phyloP scores from a whole-genome alignment of 2,113 vertebrate genomes.

The Epinephelus lanceolatus region DNA sequence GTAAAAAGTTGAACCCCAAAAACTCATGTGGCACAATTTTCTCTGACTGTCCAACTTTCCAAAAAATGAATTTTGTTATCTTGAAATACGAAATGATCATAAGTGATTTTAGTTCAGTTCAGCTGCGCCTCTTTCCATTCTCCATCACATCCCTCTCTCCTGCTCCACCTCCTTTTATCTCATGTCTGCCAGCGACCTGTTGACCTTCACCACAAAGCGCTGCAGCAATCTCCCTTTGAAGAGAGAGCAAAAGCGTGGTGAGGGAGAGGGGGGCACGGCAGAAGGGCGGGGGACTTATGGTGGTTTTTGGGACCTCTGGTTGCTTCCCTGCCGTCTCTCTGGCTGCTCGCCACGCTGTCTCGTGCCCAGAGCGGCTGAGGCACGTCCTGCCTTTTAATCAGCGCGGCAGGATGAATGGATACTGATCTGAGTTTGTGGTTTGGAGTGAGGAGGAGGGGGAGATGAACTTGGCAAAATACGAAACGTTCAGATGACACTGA shows the following conservation, averaged over 20 bases:
- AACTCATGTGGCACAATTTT: too few species aligned
- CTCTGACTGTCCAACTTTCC: not conserved
- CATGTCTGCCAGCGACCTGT: conserved; percentile 3
- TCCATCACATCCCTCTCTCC: not conserved
- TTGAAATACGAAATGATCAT: not conserved
- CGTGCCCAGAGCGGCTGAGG: conserved; percentile 41
- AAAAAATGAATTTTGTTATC: too few species aligned
- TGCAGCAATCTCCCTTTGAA: conserved; percentile 53
- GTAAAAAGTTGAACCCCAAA: not conserved
- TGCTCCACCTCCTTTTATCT: conserved; percentile 45
- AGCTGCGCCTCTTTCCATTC: conserved; percentile 11
- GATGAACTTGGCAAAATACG: conserved; percentile 50
- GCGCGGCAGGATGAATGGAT: conserved; percentile 31
- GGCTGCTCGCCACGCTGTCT: conserved; percentile 50
- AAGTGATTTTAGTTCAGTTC: not conserved
- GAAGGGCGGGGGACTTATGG: not conserved
- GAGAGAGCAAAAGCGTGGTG: not conserved
- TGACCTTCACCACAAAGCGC: conserved; percentile 56
- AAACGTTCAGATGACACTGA: conserved; percentile 48
- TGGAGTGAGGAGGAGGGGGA: not conserved
- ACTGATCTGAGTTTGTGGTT: conserved; percentile 5
- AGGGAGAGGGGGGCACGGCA: not conserved
- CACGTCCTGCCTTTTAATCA: conserved; percentile 69
- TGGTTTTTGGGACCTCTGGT: conserved; percentile 20
- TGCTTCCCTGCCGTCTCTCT: conserved; percentile 35